These are phyloP conservation scores for Drosophila oshimai DNA, from an alignment of 1,140 invertebrate genomes.

Conservation along the genomic window DNA sequence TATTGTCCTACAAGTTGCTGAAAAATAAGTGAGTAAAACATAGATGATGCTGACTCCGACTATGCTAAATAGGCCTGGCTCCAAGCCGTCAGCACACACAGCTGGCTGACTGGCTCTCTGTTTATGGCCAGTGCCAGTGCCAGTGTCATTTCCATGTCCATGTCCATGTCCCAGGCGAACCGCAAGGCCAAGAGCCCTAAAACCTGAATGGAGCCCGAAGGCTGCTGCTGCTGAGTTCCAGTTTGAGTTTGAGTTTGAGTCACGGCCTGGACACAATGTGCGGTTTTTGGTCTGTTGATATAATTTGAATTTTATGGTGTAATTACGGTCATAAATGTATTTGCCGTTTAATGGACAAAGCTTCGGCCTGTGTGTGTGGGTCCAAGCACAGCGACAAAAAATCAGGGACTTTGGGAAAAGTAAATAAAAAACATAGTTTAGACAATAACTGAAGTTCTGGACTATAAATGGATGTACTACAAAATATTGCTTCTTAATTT, in stretches of 20 bases:
- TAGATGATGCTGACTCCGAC: neutral
- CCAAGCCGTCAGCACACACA: slow-evolving; percentile 16
- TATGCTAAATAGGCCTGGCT: slow-evolving; percentile 43
- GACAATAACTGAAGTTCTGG: too few relatives aligned
- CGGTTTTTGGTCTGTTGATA: slow-evolving; percentile 75
- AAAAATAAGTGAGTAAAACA: slow-evolving; percentile 53
- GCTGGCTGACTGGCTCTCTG: slow-evolving; percentile 17
- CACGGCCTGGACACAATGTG: slow-evolving; percentile 61
- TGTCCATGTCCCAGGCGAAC: slow-evolving; percentile 42
- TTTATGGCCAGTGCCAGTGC: slow-evolving; percentile 41
- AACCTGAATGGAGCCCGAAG: slow-evolving; percentile 1
- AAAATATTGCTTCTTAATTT: too few relatives aligned
- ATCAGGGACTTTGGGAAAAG: accelerated
- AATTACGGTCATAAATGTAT: slow-evolving; percentile 82
- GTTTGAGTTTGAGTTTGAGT: slow-evolving; percentile 52
- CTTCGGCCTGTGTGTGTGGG: slow-evolving; percentile 10
- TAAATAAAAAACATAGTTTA: too few relatives aligned
- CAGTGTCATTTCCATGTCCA: too few relatives aligned
- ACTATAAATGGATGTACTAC: too few relatives aligned
- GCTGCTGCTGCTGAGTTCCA: neutral
- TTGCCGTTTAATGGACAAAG: slow-evolving; percentile 67
- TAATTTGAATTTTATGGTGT: slow-evolving; percentile 82
- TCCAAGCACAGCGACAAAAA: slow-evolving; percentile 20
- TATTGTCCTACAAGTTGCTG: slow-evolving; percentile 74
- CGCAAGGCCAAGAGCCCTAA: slow-evolving; percentile 46